Conservation (phyloP, 2,113 vertebrate genomes). For the Rynchops niger region DNA sequence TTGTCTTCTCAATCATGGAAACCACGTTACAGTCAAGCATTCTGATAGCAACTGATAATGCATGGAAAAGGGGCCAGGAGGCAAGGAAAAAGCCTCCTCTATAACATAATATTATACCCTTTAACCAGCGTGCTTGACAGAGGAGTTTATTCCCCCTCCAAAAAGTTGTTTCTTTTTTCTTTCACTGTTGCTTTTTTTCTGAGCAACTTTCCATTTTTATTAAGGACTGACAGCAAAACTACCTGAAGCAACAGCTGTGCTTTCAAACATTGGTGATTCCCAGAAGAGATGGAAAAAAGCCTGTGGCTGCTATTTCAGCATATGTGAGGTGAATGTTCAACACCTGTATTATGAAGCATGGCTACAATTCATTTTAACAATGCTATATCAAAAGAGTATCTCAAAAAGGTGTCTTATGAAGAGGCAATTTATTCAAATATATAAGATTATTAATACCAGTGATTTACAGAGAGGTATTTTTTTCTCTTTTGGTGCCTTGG, state of each 20-base stretch:
- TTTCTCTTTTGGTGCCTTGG: background rate
- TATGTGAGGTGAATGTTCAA: constrained; percentile 11
- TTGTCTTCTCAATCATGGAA: background rate
- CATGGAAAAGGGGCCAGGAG: background rate
- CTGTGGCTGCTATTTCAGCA: constrained; percentile 9
- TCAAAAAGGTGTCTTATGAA: constrained; percentile 36
- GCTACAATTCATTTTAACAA: constrained; percentile 63
- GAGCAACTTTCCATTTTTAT: background rate
- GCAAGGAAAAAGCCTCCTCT: background rate
- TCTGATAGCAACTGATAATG: background rate
- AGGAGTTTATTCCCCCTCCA: background rate
- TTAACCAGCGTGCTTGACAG: background rate
- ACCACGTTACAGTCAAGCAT: background rate
- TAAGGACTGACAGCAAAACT: background rate
- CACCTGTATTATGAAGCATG: constrained; percentile 16
- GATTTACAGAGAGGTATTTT: constrained; percentile 28
- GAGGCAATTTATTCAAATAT: constrained; percentile 52
- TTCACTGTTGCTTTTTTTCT: background rate
- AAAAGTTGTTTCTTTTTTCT: background rate
- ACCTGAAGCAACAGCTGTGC: constrained; percentile 5
- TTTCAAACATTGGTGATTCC: background rate
- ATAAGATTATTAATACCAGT: constrained; percentile 50
- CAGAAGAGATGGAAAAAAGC: background rate
- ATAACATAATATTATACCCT: background rate
- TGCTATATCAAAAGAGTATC: constrained; percentile 5